These are phyloP conservation scores for Misgurnus anguillicaudatus DNA, from an alignment of 2,113 vertebrate species.

Conservation along the genomic window DNA sequence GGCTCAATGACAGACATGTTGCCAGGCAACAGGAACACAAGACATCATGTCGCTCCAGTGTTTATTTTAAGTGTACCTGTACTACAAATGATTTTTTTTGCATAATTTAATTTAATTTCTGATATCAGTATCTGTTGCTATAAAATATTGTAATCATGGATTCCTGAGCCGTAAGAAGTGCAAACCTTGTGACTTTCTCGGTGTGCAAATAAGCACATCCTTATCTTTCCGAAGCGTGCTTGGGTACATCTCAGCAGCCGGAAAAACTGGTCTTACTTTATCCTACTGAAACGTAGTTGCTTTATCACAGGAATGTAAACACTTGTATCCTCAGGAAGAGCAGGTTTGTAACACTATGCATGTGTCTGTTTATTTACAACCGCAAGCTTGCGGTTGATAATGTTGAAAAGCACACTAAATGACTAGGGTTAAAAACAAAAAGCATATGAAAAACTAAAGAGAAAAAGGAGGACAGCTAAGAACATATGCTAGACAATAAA, in stretches of 20 bases:
- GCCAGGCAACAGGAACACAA: constrained; percentile 67
- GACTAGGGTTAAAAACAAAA: not conserved
- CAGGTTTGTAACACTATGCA: constrained; percentile 18
- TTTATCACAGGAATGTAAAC: constrained; percentile 67
- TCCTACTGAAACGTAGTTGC: constrained; percentile 57
- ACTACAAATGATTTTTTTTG: not conserved
- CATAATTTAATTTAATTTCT: too few species aligned
- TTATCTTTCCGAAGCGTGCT: constrained; percentile 4
- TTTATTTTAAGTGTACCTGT: constrained; percentile 51
- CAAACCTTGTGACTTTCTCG: not conserved
- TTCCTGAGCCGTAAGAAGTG: constrained; percentile 10
- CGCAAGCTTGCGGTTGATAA: not conserved
- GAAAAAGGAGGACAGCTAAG: not conserved
- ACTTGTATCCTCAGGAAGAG: constrained; percentile 38
- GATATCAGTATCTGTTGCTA: not conserved
- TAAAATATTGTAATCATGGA: not conserved
- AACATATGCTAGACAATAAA: not conserved
- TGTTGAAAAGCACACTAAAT: not conserved
- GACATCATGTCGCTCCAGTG: constrained; percentile 63
- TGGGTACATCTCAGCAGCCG: constrained; percentile 54
- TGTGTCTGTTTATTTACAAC: constrained; percentile 11
- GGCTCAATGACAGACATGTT: constrained; percentile 57
- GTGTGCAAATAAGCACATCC: constrained; percentile 6
- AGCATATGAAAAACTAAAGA: not conserved
- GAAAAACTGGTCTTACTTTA: constrained; percentile 69